Evolutionary conservation across 2,113 vertebrate genomes (phyloP).

Genomic region (Regulus satrapa): DNA sequence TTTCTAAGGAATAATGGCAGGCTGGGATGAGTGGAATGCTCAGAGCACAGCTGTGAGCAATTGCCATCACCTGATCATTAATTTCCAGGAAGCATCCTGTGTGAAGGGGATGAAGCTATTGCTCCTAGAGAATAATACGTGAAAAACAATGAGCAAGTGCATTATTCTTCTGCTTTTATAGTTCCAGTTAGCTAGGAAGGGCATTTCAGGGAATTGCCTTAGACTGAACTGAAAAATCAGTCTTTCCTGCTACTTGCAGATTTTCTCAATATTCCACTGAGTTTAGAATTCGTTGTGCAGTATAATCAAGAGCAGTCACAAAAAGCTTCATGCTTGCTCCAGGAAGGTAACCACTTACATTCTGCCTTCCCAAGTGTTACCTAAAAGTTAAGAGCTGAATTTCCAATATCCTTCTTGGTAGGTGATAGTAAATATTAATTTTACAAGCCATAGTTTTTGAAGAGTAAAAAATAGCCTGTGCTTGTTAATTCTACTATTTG

Average conservation of each 20-base stretch:
- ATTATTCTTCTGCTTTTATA: not conserved
- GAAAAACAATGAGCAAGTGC: not conserved
- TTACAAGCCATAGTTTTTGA: not conserved
- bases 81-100: not conserved
- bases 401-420: not conserved
- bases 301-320: not conserved
- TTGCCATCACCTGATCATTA: conserved; percentile 27
- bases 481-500: not conserved
- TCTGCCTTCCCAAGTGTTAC: not conserved
- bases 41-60: not conserved
- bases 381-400: not conserved
- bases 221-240: not conserved
- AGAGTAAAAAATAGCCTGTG: not conserved
- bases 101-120: not conserved
- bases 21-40: not conserved
- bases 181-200: not conserved
- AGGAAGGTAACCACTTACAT: not conserved
- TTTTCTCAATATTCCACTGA: not conserved
- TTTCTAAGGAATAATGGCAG: conserved; percentile 4
- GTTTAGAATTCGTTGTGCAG: not conserved
- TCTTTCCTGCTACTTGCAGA: not conserved
- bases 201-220: not conserved
- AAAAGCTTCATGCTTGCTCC: not conserved
- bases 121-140: not conserved
- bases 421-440: not conserved